Evolutionary conservation across 2,113 vertebrate genomes (phyloP).

Genomic region (Suncus etruscus): DNA sequence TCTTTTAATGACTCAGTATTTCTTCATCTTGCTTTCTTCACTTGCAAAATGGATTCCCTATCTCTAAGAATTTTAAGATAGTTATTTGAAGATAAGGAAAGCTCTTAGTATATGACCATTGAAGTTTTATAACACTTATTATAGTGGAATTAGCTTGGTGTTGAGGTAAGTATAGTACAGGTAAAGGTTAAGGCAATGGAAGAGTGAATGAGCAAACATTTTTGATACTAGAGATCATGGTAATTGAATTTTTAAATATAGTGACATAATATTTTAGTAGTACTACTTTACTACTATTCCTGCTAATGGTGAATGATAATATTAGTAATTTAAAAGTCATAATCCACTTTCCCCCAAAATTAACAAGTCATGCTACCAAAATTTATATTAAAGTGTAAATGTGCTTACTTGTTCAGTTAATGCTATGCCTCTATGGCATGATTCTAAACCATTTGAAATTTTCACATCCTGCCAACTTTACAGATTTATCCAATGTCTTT

Average conservation of each 20-base stretch:
- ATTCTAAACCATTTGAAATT: not conserved
- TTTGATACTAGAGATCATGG: not conserved
- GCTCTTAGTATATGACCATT: not conserved
- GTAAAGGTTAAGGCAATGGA: not conserved
- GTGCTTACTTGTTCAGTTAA: not conserved
- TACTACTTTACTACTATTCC: not conserved
- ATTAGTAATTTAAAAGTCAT: not conserved
- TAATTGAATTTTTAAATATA: not conserved
- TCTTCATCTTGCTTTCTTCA: constrained; percentile 34
- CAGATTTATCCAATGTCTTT: not conserved
- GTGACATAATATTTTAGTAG: not conserved
- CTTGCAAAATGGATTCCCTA: constrained; percentile 40
- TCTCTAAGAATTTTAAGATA: not conserved
- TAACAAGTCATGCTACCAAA: not conserved
- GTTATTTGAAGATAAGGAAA: not conserved
- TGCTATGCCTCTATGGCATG: not conserved
- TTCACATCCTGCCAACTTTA: not conserved
- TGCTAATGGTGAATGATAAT: not conserved
- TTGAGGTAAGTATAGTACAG: not conserved
- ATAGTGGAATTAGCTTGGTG: not conserved
- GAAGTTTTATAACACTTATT: not conserved
- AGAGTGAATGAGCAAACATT: not conserved
- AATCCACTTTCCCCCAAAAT: not conserved
- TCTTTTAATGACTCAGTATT: not conserved
- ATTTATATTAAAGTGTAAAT: not conserved